Base-by-base conservation (phyloP, 2,797 vertebrate species). In the Catharus ustulatus region DNA sequence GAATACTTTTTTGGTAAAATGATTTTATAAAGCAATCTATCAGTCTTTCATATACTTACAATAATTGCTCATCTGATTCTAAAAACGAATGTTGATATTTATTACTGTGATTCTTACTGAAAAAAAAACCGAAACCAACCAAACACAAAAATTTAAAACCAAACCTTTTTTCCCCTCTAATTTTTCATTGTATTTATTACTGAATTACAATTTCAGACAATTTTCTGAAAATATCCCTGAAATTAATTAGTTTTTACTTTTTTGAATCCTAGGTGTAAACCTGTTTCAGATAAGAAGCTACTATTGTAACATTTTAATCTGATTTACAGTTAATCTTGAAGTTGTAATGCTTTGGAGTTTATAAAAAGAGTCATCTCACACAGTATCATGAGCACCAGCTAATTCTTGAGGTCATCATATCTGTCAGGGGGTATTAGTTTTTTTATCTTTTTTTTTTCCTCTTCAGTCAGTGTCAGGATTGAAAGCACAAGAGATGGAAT, bases 161-260 rank as follows among this genome's bases (percentile, higher is more conserved):
- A 15, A 48, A 6, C 2, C 9, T 17, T 89, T 51, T 54, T 40
- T 73, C 15, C 15, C 3, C 1, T 10, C 9, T 2, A 1, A 36
- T 16, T 15, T 21, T 69, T 29, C 9, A 13, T n/a, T 58, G 21
- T 69, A 15, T 51, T 90, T 90, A 26, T 64, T 73, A 66, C 13
- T 49, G 9, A 15, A 73, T 62, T 59, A 34, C 29, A 30, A 62
- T 51, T 76, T 32, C 38, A 76, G 27, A 82, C 61, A 46, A 6
- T 9, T 57, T 87, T 89, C 46, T 24, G 22, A 84, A 81, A 84
- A 64, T 68, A 52, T 29, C 21, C 7, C 29, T 11, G 34, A 52
- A 59, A 43, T 52, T 40, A 1, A 32, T 57, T 49, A 16, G 2
- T 19, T 77, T 73, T 87, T 61, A 8, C 23, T 22, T 71, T 51